Base-by-base conservation (phyloP, 2,888 invertebrate genomes). In the Morpho achilles region DNA sequence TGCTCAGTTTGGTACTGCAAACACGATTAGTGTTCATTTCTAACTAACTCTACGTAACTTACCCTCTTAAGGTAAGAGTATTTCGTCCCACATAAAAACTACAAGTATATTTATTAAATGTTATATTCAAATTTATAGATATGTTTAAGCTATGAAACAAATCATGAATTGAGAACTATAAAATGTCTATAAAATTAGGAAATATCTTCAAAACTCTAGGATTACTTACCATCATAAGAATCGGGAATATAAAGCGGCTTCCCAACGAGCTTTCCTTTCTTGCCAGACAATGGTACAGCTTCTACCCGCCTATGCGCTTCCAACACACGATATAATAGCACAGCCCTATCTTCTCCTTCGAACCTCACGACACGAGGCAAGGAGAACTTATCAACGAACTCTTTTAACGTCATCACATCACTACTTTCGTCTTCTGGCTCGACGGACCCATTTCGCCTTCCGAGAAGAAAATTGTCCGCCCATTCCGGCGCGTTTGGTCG, bases 231-330 rank as follows among this genome's bases (percentile, higher is more conserved):
- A 80, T 93, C 92, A 81, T 93, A 94, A 66, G 93, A 93, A 76
- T 94, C 94, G 65, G 94, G 94, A 75, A 94, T 93, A 70, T 92
- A 93, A 63, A 94, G 79, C 58, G 92, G 87, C 66, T 92, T 92
- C 16, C 92, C 92, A 10, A 92, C 92, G 65, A 90, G 73, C 73
- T 92, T 92, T 53, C 92, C 92, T 66, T 92, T 92, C 79, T 92
- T 92, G 58, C 91, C 91, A 8, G 87, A 77, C 63, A 92, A 72
- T 54, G 93, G 92, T 56, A 92, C 92, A 8, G 93, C 93, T 75
- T 93, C 92, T 64, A 94, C 93, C 69, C 93, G 89, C 73, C 93
- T 87, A 70, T 92, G 93, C 61, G 92, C 93, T 70, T 92, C 92
- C 70, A 93, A 84, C 67, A 93, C 93, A 68, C 93, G 87, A 73